Conservation (phyloP, 2,888 invertebrate genomes). For the Tenthredo livida region DNA sequence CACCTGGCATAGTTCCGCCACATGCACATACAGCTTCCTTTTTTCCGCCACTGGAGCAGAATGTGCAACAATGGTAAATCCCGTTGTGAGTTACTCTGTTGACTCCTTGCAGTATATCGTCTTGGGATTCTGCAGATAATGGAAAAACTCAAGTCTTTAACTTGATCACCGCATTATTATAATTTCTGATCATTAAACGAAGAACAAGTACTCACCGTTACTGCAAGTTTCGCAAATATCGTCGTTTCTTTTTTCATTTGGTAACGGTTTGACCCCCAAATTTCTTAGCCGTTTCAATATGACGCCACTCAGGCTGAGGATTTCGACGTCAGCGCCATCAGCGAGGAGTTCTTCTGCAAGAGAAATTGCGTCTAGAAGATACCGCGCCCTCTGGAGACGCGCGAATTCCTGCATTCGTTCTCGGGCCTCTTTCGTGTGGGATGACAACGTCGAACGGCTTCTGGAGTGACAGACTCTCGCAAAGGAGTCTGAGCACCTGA, state of each 20-base stretch:
- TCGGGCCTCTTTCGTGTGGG: slow-evolving; percentile 69
- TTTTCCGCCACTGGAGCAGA: slow-evolving; percentile 89
- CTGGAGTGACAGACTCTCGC: slow-evolving; percentile 53
- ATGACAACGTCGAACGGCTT: slow-evolving; percentile 62
- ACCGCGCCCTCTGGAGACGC: slow-evolving; percentile 69
- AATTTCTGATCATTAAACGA: not conserved
- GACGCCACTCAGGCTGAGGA: slow-evolving; percentile 84
- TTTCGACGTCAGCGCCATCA: slow-evolving; percentile 86
- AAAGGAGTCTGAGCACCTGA: slow-evolving; percentile 21
- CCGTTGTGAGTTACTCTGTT: slow-evolving; percentile 81
- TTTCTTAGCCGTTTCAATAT: slow-evolving; percentile 84
- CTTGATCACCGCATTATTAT: not conserved
- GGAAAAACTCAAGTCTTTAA: not conserved
- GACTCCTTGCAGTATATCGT: not conserved
- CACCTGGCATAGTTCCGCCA: slow-evolving; percentile 87
- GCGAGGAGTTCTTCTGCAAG: slow-evolving; percentile 80
- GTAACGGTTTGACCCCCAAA: slow-evolving; percentile 62
- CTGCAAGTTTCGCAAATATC: slow-evolving; percentile 31
- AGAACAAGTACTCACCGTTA: not conserved
- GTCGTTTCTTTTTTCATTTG: slow-evolving; percentile 14
- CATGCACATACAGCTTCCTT: slow-evolving; percentile 86
- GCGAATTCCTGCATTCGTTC: slow-evolving; percentile 72
- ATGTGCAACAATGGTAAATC: slow-evolving; percentile 89
- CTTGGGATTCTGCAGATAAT: slow-evolving; percentile 26
- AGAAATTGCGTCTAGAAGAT: slow-evolving; percentile 72